Conservation (phyloP, 2,113 vertebrate genomes). For the Cranoglanis bouderius region DNA sequence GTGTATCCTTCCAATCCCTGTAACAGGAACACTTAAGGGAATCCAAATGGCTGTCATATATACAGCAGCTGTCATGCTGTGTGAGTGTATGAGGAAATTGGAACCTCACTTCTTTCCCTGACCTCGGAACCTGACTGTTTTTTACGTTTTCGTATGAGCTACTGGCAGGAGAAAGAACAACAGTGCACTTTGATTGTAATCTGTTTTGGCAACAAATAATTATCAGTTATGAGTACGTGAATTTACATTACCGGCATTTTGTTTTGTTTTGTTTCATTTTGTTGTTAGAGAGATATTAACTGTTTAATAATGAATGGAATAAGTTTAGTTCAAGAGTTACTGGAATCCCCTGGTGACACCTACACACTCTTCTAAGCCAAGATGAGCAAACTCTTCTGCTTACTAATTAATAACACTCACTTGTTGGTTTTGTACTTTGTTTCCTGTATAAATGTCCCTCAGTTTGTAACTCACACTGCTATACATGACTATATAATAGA, state of each 20-base stretch:
- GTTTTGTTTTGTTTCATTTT: not conserved
- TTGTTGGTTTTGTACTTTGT: not conserved
- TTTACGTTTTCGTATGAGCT: not conserved
- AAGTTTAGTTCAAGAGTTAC: not conserved
- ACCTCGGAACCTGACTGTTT: not conserved
- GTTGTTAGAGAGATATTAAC: not conserved
- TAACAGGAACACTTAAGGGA: not conserved
- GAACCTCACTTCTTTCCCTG: not conserved
- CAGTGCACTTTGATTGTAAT: not conserved
- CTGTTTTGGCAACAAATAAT: not conserved
- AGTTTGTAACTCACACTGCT: not conserved
- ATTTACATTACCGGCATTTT: not conserved
- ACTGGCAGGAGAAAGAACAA: not conserved
- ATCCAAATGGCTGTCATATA: not conserved
- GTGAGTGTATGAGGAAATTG: not conserved
- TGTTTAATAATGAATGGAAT: not conserved
- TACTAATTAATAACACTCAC: not conserved
- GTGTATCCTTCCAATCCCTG: constrained; percentile 80
- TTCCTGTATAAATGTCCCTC: not conserved
- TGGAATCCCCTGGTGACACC: constrained; percentile 1
- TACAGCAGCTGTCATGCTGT: not conserved
- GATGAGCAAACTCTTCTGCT: not conserved
- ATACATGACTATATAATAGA: not conserved
- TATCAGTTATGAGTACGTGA: not conserved
- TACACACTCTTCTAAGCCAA: not conserved